Evolutionary conservation across 2,888 invertebrate species (phyloP), one percentile per base, ranked within the genome.

Genomic region (Conchocele bisecta): DNA sequence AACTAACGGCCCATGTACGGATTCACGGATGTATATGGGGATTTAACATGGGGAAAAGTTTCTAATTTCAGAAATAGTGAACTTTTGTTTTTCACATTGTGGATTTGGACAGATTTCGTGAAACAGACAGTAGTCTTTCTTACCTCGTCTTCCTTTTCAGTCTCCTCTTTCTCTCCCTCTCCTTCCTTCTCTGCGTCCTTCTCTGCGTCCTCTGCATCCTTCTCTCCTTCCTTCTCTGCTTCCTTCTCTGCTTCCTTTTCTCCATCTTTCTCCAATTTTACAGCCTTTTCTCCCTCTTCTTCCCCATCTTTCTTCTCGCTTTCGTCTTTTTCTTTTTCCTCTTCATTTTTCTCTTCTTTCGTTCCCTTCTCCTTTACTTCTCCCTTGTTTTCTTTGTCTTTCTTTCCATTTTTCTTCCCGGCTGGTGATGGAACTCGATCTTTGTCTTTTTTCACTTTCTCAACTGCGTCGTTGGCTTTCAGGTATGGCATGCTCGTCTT

Each of bases 401-500:
- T 79, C 63, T 89, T 87, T 0, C 95, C 87, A 95, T 78, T 70
- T n/a, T 84, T 77, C 61, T 75, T 72, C 59, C 64, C 60, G 11
- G 76, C 63, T 29, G 75, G 67, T 20, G 73, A 60, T 17, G 76
- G 44, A 6, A 60, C 63, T 3, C 74, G 51, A 5, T 83, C 83
- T 50, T 83, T 80, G 24, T 85, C 86, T 42, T 79, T 86, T 84
- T 82, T 89, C 95, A 96, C 50, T 95, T 94, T 79, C 96, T 88
- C 88, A 5, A 88, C 66, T 31, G 84, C 84, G 28, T 87, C 86
- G 39, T 81, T 83, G 2, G 85, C 87, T 54, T 83, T 84, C 20
- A 91, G 72, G 65, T 92, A 91, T 15, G 98, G 98, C 97, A 99
- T 98, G 88, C 98, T 98, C 91, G 98, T 98, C 84, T 96, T 96